Percentiles rank a stretch among this genome's conserved stretches.
These are phyloP conservation scores for Caprella mutica DNA, from an alignment of 2,888 invertebrate species.

Conservation along the genomic window DNA sequence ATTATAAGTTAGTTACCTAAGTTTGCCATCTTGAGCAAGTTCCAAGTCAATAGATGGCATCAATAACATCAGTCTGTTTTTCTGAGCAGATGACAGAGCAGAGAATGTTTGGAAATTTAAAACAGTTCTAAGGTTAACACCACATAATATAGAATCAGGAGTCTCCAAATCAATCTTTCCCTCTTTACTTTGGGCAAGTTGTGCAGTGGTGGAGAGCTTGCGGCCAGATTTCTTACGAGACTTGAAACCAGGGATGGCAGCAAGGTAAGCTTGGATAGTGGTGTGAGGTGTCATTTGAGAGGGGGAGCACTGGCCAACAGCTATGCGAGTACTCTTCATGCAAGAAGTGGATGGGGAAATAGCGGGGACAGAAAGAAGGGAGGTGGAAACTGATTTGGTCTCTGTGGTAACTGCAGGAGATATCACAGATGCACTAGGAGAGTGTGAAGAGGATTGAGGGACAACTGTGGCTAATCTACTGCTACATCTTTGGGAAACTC, in stretches of 20 bases:
- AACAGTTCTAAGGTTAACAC: slow-evolving; percentile 76
- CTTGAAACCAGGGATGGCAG: slow-evolving; percentile 32
- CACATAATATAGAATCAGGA: slow-evolving; percentile 86
- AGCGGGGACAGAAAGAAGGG: too few relatives aligned
- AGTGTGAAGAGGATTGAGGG: too few relatives aligned
- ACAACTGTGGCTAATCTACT: too few relatives aligned
- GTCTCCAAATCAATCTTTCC: slow-evolving; percentile 91
- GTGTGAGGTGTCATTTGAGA: slow-evolving; percentile 3
- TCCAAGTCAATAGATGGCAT: slow-evolving; percentile 72
- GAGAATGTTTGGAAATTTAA: slow-evolving; percentile 84
- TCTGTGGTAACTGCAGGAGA: too few relatives aligned
- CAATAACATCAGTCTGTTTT: slow-evolving; percentile 80
- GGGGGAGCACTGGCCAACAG: slow-evolving; percentile 4
- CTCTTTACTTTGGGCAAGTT: slow-evolving; percentile 81
- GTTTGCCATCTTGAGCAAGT: too few relatives aligned
- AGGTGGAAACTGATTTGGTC: too few relatives aligned
- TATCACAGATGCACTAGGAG: too few relatives aligned
- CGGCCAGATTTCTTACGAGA: slow-evolving; percentile 33
- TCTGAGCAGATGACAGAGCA: slow-evolving; percentile 72
- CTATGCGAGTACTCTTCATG: too few relatives aligned
- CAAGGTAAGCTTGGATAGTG: slow-evolving; percentile 32
- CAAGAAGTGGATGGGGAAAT: too few relatives aligned
- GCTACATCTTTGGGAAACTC: too few relatives aligned
- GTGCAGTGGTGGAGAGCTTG: slow-evolving; percentile 78
- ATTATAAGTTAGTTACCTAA: too few relatives aligned